phyloP scores from a whole-genome alignment of 2,113 vertebrate species.

The Romanogobio albipinnatus region DNA sequence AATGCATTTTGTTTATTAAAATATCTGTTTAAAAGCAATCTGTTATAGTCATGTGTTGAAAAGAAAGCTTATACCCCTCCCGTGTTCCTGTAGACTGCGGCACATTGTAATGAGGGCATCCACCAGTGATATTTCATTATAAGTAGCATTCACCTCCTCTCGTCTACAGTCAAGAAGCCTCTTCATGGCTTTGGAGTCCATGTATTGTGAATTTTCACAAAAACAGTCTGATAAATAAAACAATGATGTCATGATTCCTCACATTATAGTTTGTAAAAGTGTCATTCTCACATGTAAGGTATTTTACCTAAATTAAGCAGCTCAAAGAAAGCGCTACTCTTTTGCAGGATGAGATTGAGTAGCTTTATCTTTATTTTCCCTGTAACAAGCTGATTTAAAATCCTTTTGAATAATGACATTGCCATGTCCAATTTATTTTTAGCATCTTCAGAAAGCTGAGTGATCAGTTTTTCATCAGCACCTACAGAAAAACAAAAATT shows the following conservation, averaged over 20 bases:
- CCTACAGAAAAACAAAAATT: slow-evolving; percentile 54
- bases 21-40: not conserved
- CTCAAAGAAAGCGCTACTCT: slow-evolving; percentile 64
- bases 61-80: slow-evolving; percentile 76
- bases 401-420: slow-evolving; percentile 67
- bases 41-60: not conserved
- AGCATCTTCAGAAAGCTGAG: slow-evolving; percentile 72
- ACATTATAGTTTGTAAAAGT: not conserved
- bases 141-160: slow-evolving; percentile 70
- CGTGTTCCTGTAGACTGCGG: slow-evolving; percentile 68
- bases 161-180: slow-evolving; percentile 71
- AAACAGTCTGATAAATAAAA: slow-evolving; percentile 68
- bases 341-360: slow-evolving; percentile 73
- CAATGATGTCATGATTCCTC: not conserved
- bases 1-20: not conserved
- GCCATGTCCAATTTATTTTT: slow-evolving; percentile 70
- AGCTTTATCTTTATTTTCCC: slow-evolving; percentile 75
- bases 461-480: slow-evolving; percentile 67
- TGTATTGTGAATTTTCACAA: slow-evolving; percentile 60
- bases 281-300: not conserved
- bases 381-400: slow-evolving; percentile 53
- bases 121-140: slow-evolving; percentile 69
- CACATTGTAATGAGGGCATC: slow-evolving; percentile 81
- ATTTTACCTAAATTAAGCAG: slow-evolving; percentile 82
- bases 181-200: slow-evolving; percentile 62